A percentile compares a stretch with the other conserved stretches of the same genome.
phyloP scores from a whole-genome alignment of 2,113 vertebrate genomes.

The Petaurus breviceps region DNA sequence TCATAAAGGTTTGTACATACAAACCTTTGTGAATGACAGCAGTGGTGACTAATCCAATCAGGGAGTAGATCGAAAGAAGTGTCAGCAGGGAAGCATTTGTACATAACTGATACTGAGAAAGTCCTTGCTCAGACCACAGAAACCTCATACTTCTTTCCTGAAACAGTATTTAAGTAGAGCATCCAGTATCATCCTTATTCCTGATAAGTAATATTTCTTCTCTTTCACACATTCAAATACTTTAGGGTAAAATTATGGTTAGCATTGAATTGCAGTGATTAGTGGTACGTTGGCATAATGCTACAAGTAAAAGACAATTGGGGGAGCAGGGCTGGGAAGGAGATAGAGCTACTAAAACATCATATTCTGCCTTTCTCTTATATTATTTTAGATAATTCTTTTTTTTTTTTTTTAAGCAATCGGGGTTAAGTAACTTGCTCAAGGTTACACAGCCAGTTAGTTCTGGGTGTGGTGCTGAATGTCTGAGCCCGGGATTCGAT shows the following conservation, averaged over 20 bases:
- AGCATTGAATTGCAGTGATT: neutral
- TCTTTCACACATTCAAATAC: neutral
- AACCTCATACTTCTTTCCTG: neutral
- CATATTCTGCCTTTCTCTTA: neutral
- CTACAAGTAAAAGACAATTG: neutral
- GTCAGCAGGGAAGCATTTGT: neutral
- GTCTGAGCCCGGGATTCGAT: too few species aligned
- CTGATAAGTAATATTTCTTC: neutral
- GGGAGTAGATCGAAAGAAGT: neutral
- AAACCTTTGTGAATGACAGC: neutral
- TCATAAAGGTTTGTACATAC: neutral
- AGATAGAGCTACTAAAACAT: neutral
- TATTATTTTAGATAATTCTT: constrained; percentile 12
- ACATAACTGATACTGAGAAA: neutral
- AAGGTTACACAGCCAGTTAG: too few species aligned
- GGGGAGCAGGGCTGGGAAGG: neutral
- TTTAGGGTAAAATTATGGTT: neutral
- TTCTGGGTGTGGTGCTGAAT: too few species aligned
- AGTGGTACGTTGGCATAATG: neutral
- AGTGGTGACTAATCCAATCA: neutral
- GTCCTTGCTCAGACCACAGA: neutral
- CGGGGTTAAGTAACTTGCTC: too few species aligned
- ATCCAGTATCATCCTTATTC: neutral
- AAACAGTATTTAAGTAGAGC: neutral
- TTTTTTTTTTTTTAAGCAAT: too few species aligned